Evolutionary conservation across 2,888 invertebrate species (phyloP), one percentile per base, ranked within the genome.

Genomic region (Lordiphosa fenestrarum): DNA sequence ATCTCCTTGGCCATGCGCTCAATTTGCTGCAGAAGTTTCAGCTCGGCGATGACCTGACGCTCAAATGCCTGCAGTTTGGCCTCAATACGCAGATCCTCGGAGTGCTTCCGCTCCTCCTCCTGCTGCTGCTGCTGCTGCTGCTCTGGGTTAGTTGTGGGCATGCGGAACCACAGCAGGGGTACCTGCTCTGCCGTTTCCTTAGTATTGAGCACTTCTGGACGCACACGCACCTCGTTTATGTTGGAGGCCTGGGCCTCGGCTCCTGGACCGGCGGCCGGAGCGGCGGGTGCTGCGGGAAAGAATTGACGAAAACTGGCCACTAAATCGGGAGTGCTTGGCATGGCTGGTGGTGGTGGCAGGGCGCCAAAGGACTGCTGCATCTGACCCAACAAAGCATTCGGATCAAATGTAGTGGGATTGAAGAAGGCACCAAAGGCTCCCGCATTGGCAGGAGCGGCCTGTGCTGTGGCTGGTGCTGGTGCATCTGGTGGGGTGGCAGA

Each of bases 81-180:
- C 42, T 84, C 72, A 7, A 85, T 73, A 19, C 71, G 63, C 7
- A 51, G 15, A 36, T 83, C 84, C 30, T 85, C 78, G 3, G 40
- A 12, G 0, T 49, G 42, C 38, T 68, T 69, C 0, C 49, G 25
- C 10, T 50, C 42, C 3, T 40, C 21, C 4, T 35, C 36, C 7
- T 4, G 3, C 19, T 19, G 3, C 19, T 19, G 19, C 19, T 19
- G 19, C 19, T 19, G 3, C 19, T 19, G 19, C 19, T 30, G 6
- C 7, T 12, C 13, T 1, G 10, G 3, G 5, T 40, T 38, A 7
- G 13, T 51, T 33, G 15, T 25, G 19, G 87, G 76, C 47, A 81
- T 42, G 10, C 78, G 84, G 62, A 88, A 86, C 88, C 88, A 87
- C 0, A 87, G 53, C n/a, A 87, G 53, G 0, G 87, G 87, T 35